Percentiles rank a stretch among this genome's conserved stretches.
phyloP scores from a whole-genome alignment of 1,140 invertebrate genomes.

The Antheraea pernyi region DNA sequence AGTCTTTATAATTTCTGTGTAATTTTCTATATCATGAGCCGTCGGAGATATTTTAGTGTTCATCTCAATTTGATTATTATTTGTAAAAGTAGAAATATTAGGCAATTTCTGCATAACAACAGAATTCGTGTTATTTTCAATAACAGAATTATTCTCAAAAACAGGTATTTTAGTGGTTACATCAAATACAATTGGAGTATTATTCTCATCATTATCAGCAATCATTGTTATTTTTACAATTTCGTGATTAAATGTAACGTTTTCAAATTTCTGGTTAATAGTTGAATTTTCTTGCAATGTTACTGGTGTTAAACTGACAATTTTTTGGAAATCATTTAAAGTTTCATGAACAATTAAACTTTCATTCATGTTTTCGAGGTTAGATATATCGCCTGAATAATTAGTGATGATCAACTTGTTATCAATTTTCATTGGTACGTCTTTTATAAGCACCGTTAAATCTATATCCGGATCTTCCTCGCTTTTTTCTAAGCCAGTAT shows the following conservation, averaged over 20 bases:
- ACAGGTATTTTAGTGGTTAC: constrained; percentile 55
- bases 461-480: constrained; percentile 55
- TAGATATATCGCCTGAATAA: constrained; percentile 26
- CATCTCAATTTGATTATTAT: not conserved
- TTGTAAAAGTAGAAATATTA: not conserved
- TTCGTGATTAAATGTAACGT: constrained; percentile 53
- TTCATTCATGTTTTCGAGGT: constrained; percentile 27
- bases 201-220: constrained; percentile 39
- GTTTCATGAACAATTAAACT: not conserved
- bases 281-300: not conserved
- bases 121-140: not conserved
- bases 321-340: constrained; percentile 20
- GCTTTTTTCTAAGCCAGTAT: too few species aligned
- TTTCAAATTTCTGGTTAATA: constrained; percentile 15
- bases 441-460: constrained; percentile 57
- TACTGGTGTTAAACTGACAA: not conserved
- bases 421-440: constrained; percentile 13
- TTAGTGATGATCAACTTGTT: constrained; percentile 21
- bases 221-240: constrained; percentile 62
- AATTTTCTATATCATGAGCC: not conserved
- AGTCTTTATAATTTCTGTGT: not conserved
- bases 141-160: constrained; percentile 9
- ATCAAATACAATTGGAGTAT: constrained; percentile 48
- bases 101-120: not conserved
- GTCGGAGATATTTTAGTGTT: not conserved